Conservation (phyloP, 2,888 invertebrate genomes). For the Phortica okadai region DNA sequence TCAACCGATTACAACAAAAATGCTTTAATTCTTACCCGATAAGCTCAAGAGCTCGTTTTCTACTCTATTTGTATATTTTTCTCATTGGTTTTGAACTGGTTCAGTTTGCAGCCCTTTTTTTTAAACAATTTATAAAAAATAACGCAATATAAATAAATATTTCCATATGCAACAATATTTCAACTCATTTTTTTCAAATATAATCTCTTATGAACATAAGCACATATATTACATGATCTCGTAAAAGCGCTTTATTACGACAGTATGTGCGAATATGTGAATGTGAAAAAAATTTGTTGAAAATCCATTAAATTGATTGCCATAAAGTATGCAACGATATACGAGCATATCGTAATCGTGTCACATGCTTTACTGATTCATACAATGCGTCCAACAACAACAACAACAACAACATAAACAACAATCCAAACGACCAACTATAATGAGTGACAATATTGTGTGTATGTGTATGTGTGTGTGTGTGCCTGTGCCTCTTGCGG, state of each 20-base stretch:
- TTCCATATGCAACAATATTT: too few species aligned
- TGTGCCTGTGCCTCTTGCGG: too few species aligned
- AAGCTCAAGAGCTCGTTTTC: too few species aligned
- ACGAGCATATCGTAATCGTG: slow-evolving; percentile 62
- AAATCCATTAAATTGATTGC: slow-evolving; percentile 47
- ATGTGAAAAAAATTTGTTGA: background rate
- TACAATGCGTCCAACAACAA: slow-evolving; percentile 47
- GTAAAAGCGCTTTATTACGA: slow-evolving; percentile 9
- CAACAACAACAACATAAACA: background rate
- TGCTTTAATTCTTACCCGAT: too few species aligned
- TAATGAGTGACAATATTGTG: background rate
- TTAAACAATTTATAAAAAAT: too few species aligned
- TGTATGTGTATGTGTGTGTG: background rate
- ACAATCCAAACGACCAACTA: slow-evolving; percentile 13
- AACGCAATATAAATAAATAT: too few species aligned
- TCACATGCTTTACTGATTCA: slow-evolving; percentile 65
- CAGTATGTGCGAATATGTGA: background rate
- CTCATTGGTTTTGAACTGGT: too few species aligned
- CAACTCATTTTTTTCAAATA: too few species aligned
- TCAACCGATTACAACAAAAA: too few species aligned
- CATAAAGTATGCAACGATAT: slow-evolving; percentile 64
- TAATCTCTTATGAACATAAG: too few species aligned
- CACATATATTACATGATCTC: slow-evolving; percentile 16
- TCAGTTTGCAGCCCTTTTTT: too few species aligned
- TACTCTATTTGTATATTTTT: too few species aligned